Conservation (phyloP, 2,113 vertebrate genomes). For the Coturnix japonica region DNA sequence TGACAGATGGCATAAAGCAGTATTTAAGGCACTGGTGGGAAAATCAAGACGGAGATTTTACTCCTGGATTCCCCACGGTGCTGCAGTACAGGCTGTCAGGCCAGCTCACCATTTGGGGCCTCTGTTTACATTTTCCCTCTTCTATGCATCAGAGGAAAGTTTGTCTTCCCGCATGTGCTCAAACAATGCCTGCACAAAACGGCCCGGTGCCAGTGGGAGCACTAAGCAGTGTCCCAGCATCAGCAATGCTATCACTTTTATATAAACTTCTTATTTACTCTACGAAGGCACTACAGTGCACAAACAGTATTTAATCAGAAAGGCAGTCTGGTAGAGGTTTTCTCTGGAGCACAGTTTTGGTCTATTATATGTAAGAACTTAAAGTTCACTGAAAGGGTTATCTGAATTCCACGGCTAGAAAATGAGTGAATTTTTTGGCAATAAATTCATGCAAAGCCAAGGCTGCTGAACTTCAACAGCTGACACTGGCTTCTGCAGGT, state of each 20-base stretch:
- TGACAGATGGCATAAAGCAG: slow-evolving; percentile 24
- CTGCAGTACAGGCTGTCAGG: background rate
- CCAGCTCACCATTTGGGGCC: background rate
- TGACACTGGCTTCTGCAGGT: slow-evolving; percentile 72
- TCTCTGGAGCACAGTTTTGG: background rate
- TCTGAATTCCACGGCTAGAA: slow-evolving; percentile 50
- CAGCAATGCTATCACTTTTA: background rate
- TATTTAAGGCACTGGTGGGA: slow-evolving; percentile 31
- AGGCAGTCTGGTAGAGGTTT: background rate
- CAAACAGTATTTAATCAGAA: slow-evolving; percentile 1
- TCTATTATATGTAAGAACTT: background rate
- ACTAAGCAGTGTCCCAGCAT: background rate
- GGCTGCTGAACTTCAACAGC: slow-evolving; percentile 71
- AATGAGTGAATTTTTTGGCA: slow-evolving; percentile 40
- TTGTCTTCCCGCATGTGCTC: background rate
- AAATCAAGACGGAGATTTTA: slow-evolving; percentile 40
- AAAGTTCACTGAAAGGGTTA: slow-evolving; percentile 49
- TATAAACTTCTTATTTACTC: slow-evolving; percentile 13
- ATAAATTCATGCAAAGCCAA: slow-evolving; percentile 55
- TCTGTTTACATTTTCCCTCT: slow-evolving; percentile 17
- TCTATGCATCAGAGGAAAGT: background rate
- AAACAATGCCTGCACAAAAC: background rate
- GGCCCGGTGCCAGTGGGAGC: background rate
- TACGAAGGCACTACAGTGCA: background rate
- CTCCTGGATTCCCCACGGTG: slow-evolving; percentile 12